These are phyloP conservation scores for Cristatella mucedo DNA, from an alignment of 2,888 invertebrate genomes.

Conservation along the genomic window DNA sequence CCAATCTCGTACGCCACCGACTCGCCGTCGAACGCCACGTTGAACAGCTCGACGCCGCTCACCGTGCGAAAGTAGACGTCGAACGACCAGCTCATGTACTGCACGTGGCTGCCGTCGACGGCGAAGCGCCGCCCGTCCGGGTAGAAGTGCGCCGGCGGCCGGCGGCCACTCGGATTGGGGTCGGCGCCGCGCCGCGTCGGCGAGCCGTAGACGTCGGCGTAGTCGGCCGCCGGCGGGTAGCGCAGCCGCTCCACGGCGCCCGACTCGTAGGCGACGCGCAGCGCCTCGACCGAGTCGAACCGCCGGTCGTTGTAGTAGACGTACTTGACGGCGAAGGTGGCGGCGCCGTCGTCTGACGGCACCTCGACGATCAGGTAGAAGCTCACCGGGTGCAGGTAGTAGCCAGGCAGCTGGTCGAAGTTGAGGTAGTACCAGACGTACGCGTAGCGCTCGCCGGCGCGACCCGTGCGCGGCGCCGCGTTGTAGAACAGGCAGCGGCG, in stretches of 20 bases:
- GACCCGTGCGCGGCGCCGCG: neutral
- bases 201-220: neutral
- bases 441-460: neutral
- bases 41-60: neutral
- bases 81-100: constrained; percentile 1
- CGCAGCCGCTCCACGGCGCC: neutral
- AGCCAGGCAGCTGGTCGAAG: neutral
- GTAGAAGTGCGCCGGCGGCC: neutral
- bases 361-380: neutral
- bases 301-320: neutral
- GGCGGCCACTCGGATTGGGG: neutral
- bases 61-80: neutral
- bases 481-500: constrained; percentile 3
- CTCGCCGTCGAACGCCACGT: neutral
- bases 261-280: neutral
- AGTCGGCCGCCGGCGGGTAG: neutral
- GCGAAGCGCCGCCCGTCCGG: neutral
- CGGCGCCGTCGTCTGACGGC: neutral
- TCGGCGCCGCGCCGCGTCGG: neutral
- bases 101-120: neutral
- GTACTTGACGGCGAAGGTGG: neutral
- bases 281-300: neutral
- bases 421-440: neutral
- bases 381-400: constrained; percentile 1
- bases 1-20: constrained; percentile 25